Evolutionary conservation across 2,113 vertebrate genomes (phyloP), one percentile per base, ranked within the genome.

Genomic region (Castor canadensis): DNA sequence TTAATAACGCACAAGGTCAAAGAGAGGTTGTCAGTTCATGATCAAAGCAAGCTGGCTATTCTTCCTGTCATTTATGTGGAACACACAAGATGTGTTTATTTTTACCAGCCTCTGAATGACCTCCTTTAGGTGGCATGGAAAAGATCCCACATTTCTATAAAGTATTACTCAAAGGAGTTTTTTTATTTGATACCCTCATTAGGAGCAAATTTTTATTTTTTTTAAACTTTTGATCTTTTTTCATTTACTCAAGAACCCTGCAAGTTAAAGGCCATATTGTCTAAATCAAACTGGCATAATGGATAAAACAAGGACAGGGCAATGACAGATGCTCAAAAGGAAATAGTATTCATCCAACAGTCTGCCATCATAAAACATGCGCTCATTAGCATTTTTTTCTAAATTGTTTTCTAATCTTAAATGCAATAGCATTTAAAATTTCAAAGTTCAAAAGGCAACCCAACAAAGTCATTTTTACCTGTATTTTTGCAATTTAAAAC

Each of bases 61-160:
- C 95, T 96, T 94, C 86, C 96, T 88, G 90, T 95, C 95, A 93
- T 95, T 96, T 95, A 95, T 91, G 92, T 10, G 89, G 88, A 97
- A 97, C 97, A 97, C 97, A 97, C 96, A 97, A 89, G 93, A 96
- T 20, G 95, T 95, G 97, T 97, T 98, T 97, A 97, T 94, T 93
- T 96, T 95, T 79, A 92, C 71, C 96, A 96, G 91, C 90, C 96
- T 96, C 87, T 91, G 91, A 83, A 71, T 96, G 97, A 97, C 94
- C 96, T 95, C 93, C 81, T 95, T 93, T 91, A 97, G 95, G 89
- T 96, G 93, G 69, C 85, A 95, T 69, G 92, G 95, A 95, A 97
- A 97, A 94, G 69, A 92, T 87, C 66, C 92, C 89, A 96, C 94
- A 96, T 89, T 58, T 49, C 91, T 95, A 93, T 92, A 83, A 80